Evolutionary conservation across 2,797 vertebrate genomes (phyloP), one percentile per base, ranked within the genome.

Genomic region (Spinus pinus): DNA sequence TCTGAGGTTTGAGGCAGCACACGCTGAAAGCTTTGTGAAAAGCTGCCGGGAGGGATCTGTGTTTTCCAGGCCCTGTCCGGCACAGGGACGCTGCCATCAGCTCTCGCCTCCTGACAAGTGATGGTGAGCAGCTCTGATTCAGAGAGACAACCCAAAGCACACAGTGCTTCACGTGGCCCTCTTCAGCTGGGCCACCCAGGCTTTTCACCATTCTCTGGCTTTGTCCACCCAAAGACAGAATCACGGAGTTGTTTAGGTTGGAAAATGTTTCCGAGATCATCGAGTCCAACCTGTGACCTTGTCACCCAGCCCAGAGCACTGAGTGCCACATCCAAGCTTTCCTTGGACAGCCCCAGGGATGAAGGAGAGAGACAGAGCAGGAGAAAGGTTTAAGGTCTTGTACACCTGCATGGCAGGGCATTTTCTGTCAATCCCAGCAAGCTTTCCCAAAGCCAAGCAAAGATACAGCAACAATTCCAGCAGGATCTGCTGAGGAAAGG

Each of bases 91-190:
- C 62, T 58, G 91, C 67, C 1, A 0, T 89, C 77, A 75, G 88
- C 80, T 9, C 62, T 88, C 4, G 10, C 51, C 70, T 86, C 86
- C n/a, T 82, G 81, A 94, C 86, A 90, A 90, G 81, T 87, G 90
- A 90, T 0, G 12, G 69, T 60, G 86, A 96, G 79, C 78, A 88
- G 93, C 6, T 2, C 83, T 51, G 73, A 92, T 64, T 49, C 37
- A 27, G 20, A 77, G 71, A 90, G 74, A 93, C 83, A 90, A 49
- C 5, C 1, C 49, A 35, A 54, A 79, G 51, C 81, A 65, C 33
- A 13, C 44, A 25, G 49, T 10, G 24, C 71, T 80, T 53, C 83
- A 71, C 6, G 0, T 35, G 66, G 49, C 66, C 78, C 75, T 28
- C 2, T 41, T 42, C 88, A 85, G 21, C 39, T 5, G 57, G 78